A percentile compares a stretch with the other conserved stretches of the same genome.
These are phyloP conservation scores for Acheta domesticus DNA, from an alignment of 2,888 invertebrate species.

Conservation along the genomic window DNA sequence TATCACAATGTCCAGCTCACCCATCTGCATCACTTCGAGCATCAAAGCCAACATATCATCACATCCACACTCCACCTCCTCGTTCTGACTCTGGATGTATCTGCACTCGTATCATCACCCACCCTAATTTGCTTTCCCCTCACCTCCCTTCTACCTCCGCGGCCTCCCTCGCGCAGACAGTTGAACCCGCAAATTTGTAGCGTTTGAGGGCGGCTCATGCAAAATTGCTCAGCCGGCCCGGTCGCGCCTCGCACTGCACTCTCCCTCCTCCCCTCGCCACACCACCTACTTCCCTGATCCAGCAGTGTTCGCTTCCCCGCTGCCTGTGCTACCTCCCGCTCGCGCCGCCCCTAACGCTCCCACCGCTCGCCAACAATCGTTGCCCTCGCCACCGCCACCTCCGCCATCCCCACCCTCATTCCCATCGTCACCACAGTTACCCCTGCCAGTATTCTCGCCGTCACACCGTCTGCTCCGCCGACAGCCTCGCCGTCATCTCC, in stretches of 20 bases:
- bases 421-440: no score
- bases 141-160: no score
- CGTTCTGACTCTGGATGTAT: no score
- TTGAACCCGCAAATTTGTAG: constrained; percentile 18
- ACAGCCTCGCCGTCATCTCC: no score
- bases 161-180: not conserved
- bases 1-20: no score
- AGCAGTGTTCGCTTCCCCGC: not conserved
- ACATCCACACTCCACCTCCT: no score
- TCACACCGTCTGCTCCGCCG: no score
- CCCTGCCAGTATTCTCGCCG: no score
- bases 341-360: not conserved
- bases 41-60: no score
- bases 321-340: not conserved
- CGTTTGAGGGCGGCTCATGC: not conserved
- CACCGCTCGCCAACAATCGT: not conserved
- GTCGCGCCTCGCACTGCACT: not conserved
- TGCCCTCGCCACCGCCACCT: not conserved
- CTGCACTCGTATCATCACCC: no score
- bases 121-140: no score
- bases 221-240: not conserved
- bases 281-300: not conserved
- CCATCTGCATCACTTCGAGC: no score
- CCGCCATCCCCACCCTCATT: fast-evolving
- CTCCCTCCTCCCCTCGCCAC: not conserved